Evolutionary conservation across 2,113 vertebrate species (phyloP), one percentile per base, ranked within the genome.

Genomic region (Myrmecophaga tridactyla): DNA sequence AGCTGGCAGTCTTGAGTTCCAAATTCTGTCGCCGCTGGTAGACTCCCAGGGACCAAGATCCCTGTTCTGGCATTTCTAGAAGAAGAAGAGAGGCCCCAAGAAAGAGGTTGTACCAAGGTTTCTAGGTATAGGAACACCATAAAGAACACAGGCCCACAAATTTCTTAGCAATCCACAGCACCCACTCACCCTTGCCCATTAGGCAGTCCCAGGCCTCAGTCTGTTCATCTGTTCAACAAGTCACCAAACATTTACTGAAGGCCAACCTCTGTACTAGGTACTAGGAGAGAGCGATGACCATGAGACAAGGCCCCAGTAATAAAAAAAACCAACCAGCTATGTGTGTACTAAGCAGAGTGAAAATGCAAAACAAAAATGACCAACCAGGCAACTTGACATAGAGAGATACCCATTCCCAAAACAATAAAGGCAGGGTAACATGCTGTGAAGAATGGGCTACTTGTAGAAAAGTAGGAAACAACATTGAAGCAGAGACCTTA

Each of bases 31-130:
- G 18, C 39, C 0, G 36, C 18, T 62, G 95, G 80, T 53, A 36
- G 7, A 2, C 2, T 62, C 41, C 11, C 23, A 39, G 23, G 29
- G 76, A 36, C 56, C 0, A 6, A 43, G 72, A 14, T 41, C 20
- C 77, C 77, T 0, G 39, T 1, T 82, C 67, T 31, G n/a, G 34
- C 34, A 34, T 69, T 87, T 94, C 96, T 97, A 89, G 9, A 25
- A 90, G 41, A 91, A 97, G 41, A 94, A 95, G 20, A 80, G 46
- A 95, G 21, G 27, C 29, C 25, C 60, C 27, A 75, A 20, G 36
- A 89, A 60, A 76, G 48, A 82, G 43, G 36, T 75, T 60, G 20
- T 80, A 21, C 9, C 58, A 77, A 58, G n/a, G 73, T 9, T 91
- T 4, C 43, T 43, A n/a, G 56, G 17, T 48, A 93, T 5, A 58